Base-by-base conservation (phyloP, 2,888 invertebrate species). In the Temnothorax ravouxi region DNA sequence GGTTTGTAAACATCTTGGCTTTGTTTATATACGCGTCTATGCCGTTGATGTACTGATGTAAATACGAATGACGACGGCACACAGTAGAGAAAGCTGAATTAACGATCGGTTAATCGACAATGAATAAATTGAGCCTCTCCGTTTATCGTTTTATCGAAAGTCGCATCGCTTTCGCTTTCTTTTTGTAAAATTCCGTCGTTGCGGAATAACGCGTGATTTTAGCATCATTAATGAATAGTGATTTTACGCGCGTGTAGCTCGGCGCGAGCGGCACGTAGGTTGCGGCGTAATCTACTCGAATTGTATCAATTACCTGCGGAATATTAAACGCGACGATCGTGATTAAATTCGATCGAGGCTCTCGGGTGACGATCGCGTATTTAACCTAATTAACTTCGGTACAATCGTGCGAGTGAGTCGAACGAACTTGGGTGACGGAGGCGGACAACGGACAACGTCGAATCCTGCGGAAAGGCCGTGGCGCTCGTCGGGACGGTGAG, bases 341-440 rank as follows among this genome's bases (percentile, higher is more conserved):
- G 89, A 87, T 89, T 86, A 89, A 86, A 89, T 87, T 84, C 81
- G 67, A 89, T 86, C 82, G 77, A 50, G 34, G 34, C 21, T 52
- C 71, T 47, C 77, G 67, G 74, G 84, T 67, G 86, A 77, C 80
- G 52, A 83, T 89, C 83, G 64, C 56, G 34, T 75, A 87, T 83
- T 88, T 88, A 88, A 88, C 88, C 88, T 88, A 88, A 88, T 88
- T 88, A 88, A 88, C 88, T 87, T 59, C 83, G 82, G 59, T 83
- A 72, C 62, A 75, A 71, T 82, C 62, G 52, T 64, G 47, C 47
- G 76, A 66, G 64, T n/a, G 34, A 44, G 34, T 38, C 34, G 50
- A 5, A 74, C 34, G 47, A 76, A 52, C 77, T 71, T 38, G 41
- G 15, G 2, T 34, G 77, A 34, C 29, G 21, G 21, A 79, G 21